phyloP scores from a whole-genome alignment of 2,888 invertebrate genomes.

The Sipunculus nudus region DNA sequence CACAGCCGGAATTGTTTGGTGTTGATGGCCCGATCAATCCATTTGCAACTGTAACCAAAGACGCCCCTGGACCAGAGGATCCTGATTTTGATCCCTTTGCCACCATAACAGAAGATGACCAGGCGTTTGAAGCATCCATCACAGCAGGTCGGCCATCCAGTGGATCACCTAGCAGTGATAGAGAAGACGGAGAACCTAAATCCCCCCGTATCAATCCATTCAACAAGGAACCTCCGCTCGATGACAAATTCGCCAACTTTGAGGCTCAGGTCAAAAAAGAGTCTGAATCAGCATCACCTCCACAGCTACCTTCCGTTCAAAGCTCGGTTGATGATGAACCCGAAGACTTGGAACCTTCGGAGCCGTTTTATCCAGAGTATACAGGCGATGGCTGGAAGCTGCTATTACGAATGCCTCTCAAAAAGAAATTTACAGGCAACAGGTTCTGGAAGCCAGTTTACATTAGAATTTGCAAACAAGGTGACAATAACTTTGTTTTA shows the following conservation, averaged over 20 bases:
- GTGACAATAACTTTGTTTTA: slow-evolving; percentile 74
- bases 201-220: slow-evolving; percentile 65
- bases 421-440: slow-evolving; percentile 68
- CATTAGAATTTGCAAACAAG: slow-evolving; percentile 83
- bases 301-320: not conserved
- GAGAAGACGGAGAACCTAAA: slow-evolving; percentile 32
- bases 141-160: not conserved
- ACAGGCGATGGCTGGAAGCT: slow-evolving; percentile 93
- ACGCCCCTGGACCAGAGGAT: slow-evolving; percentile 2
- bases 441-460: slow-evolving; percentile 96
- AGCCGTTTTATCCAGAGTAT: slow-evolving; percentile 86
- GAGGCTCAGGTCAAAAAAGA: slow-evolving; percentile 37
- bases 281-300: not conserved
- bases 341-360: slow-evolving; percentile 79
- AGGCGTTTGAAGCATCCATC: slow-evolving; percentile 16
- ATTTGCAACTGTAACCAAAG: slow-evolving; percentile 36
- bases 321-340: slow-evolving; percentile 9
- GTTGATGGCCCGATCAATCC: too few relatives aligned
- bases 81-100: slow-evolving; percentile 49
- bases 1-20: too few relatives aligned
- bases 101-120: slow-evolving; percentile 40
- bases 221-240: slow-evolving; percentile 62
- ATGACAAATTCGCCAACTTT: slow-evolving; percentile 63
- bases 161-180: not conserved
- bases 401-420: slow-evolving; percentile 81